A percentile compares a stretch with the other conserved stretches of the same genome.
phyloP scores from a whole-genome alignment of 2,888 invertebrate genomes.

The Ptilodon capucinus region DNA sequence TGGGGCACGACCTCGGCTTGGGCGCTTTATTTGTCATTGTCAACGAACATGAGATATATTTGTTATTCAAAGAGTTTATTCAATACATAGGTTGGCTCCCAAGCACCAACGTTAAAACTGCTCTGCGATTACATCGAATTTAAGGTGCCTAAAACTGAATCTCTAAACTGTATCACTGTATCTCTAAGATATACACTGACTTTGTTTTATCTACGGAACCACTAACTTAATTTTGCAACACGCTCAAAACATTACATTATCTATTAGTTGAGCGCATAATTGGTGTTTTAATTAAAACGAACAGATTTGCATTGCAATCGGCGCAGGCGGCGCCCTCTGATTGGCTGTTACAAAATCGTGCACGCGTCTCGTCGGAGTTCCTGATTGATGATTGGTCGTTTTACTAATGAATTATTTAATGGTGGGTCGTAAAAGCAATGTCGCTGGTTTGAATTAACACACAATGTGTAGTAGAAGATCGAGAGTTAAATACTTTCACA shows the following conservation, averaged over 20 bases:
- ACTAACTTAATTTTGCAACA: background rate
- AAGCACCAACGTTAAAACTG: too few species aligned
- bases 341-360: slow-evolving; percentile 38
- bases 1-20: too few species aligned
- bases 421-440: slow-evolving; percentile 38
- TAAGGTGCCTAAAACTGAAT: too few species aligned
- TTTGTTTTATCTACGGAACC: background rate
- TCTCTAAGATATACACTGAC: background rate
- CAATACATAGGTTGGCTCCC: too few species aligned
- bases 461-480: background rate
- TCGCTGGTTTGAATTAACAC: slow-evolving; percentile 9
- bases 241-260: slow-evolving; percentile 7
- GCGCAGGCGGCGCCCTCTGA: slow-evolving; percentile 27
- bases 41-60: too few species aligned
- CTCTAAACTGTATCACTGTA: background rate
- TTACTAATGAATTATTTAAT: slow-evolving; percentile 53
- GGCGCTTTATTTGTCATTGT: too few species aligned
- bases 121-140: too few species aligned
- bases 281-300: slow-evolving; percentile 15
- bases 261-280: slow-evolving; percentile 10
- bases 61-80: too few species aligned
- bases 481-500: background rate
- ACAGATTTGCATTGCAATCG: slow-evolving; percentile 32
- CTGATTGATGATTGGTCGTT: slow-evolving; percentile 57
- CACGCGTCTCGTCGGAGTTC: slow-evolving; percentile 27